Base-by-base conservation (phyloP, 2,888 invertebrate species). In the Drosophila fungiperda region DNA sequence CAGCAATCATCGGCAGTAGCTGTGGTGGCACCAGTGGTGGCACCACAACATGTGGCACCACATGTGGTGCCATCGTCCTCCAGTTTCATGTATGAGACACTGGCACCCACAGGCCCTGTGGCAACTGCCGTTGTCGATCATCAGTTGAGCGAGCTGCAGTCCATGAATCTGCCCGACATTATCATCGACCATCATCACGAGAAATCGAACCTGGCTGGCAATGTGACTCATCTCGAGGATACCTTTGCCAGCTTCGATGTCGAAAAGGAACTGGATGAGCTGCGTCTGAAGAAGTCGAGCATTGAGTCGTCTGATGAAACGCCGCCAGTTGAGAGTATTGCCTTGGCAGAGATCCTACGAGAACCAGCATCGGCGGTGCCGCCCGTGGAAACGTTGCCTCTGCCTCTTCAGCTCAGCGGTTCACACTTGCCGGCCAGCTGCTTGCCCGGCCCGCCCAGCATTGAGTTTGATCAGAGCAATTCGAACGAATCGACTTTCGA, bases 151-250 rank as follows among this genome's bases (percentile, higher is more conserved):
- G 74, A 78, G 4, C 38, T 49, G 40, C 67, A 53, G 3, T 35
- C 68, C 9, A 70, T 91, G 15, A 93, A 93, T 73, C 74, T 93
- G 68, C 93, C 93, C 0, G 93, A 93, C 76, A 93, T 93, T 69
- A 91, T 93, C 5, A 93, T 93, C 57, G 93, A 93, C 77, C 93
- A 93, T 76, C 93, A 93, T 74, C 69, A 68, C 35, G 93, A 93
- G 61, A 93, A 93, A 68, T 86, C 92, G 0, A 54, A 35, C 62
- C 12, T 54, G 58, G 29, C 75, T 2, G 20, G 65, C 1, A 59
- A 29, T 15, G 49, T 54, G 7, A 23, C 48, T 1, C 50, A 55
- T 23, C 63, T 73, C 29, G 89, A 89, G 17, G 89, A 89, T 38
- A 76, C 74, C n/a, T 89, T 92, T 12, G 90, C 70, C 38, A 85